Evolutionary conservation across 2,113 vertebrate genomes (phyloP).

Genomic region (Vimba vimba): DNA sequence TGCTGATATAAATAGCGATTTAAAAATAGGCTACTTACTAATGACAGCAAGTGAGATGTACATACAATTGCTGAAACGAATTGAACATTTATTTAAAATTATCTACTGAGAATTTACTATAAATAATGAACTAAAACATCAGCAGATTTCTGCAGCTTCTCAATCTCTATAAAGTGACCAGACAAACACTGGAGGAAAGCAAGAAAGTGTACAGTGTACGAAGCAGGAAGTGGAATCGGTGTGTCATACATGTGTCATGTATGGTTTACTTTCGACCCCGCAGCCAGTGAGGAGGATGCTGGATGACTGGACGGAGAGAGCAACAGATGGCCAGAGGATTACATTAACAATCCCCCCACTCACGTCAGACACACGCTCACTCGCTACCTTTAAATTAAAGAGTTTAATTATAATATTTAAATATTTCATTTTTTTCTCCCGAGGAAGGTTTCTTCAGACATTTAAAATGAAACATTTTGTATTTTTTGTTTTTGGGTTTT

Average conservation of each 20-base stretch:
- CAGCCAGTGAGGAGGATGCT: constrained; percentile 49
- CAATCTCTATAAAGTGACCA: background rate
- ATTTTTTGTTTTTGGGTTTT: background rate
- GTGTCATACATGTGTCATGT: constrained; percentile 32
- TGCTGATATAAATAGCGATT: too few relatives aligned
- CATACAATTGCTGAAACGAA: too few relatives aligned
- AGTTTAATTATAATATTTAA: background rate
- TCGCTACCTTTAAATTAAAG: background rate
- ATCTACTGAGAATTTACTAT: background rate
- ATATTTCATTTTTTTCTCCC: background rate
- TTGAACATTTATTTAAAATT: too few relatives aligned
- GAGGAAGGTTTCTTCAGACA: too few relatives aligned
- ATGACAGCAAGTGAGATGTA: too few relatives aligned
- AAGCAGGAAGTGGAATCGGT: constrained; percentile 63
- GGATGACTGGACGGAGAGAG: constrained; percentile 50
- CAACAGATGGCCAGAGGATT: constrained; percentile 80
- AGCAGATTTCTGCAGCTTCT: background rate
- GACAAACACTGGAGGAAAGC: background rate
- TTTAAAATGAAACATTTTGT: background rate
- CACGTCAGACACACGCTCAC: constrained; percentile 10
- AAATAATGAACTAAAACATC: background rate
- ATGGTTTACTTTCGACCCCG: constrained; percentile 54
- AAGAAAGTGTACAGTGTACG: constrained; percentile 31
- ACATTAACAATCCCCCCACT: constrained; percentile 71
- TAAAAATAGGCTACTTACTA: too few relatives aligned